Percentiles rank a stretch among this genome's conserved stretches.
These are phyloP conservation scores for Conistra vaccinii DNA, from an alignment of 2,888 invertebrate genomes.

Conservation along the genomic window DNA sequence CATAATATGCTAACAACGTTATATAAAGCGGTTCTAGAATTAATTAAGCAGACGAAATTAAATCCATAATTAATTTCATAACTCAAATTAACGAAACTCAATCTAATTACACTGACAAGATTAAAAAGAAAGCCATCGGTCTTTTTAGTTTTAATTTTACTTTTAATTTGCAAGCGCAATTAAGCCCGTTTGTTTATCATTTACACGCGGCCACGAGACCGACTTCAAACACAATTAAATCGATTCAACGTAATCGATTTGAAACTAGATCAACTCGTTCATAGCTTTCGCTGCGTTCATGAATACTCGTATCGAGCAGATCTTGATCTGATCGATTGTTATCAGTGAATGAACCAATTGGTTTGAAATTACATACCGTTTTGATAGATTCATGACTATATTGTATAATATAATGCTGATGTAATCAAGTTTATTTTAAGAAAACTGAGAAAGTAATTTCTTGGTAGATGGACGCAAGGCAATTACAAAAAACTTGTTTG, in stretches of 20 bases:
- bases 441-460: conserved; percentile 26
- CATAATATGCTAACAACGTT: not conserved
- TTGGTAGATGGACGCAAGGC: not conserved
- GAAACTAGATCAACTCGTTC: conserved; percentile 66
- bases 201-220: conserved; percentile 32
- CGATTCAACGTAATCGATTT: conserved; percentile 65
- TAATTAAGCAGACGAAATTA: conserved; percentile 9
- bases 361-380: conserved; percentile 40
- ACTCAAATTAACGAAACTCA: not conserved
- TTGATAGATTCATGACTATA: conserved; percentile 31
- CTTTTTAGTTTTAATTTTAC: conserved; percentile 35
- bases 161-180: conserved; percentile 43
- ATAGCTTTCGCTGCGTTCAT: conserved; percentile 66
- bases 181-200: conserved; percentile 47
- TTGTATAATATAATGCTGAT: conserved; percentile 14
- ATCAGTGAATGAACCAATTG: conserved; percentile 53
- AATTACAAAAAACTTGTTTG: conserved; percentile 10
- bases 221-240: conserved; percentile 55
- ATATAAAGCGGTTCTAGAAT: not conserved
- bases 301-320: conserved; percentile 52
- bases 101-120: conserved; percentile 8
- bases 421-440: conserved; percentile 31
- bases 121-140: conserved; percentile 11
- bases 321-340: conserved; percentile 55
- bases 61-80: not conserved